Base-by-base conservation (phyloP, 2,113 vertebrate genomes). In the Gobiocypris rarus region DNA sequence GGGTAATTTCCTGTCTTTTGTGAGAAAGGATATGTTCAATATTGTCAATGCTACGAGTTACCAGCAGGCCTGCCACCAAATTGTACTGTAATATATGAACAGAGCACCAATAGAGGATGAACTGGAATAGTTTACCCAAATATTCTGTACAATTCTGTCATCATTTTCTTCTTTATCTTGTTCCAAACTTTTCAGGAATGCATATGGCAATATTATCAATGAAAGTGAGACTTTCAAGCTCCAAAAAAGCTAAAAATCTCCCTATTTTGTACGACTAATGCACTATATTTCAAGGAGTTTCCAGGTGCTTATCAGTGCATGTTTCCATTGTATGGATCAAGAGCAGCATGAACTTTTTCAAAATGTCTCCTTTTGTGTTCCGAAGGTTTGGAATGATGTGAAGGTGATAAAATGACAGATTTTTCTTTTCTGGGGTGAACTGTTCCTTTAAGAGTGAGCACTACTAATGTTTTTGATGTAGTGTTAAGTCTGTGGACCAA, bases 1-100 rank as follows among this genome's bases (percentile, higher is more conserved):
- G 2, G 93, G 94, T 83, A 97, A 96, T 88, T 95, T 99, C 80
- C 92, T 97, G 63, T 95, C 43, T 81, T 99, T 97, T 88, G 96
- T 98, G 86, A 94, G 91, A 80, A 95, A 89, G 88, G 98, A 97
- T 91, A 98, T 98, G 96, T 98, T 99, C 90, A 90, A 90, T 17
- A 65, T 94, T 65, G 93, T 99, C 85, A 97, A 96, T 19, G 93
- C 96, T 54, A 95, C 95, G 3, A 96, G 94, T 86, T 99, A 99
- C 88, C 93, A 96, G 0, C 96, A 97, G 56, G 98, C 97, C 1
- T 99, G 98, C 91, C 97, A 90, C 78, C 93, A 88, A 84, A 93
- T 91, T 80, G 88, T 90, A 17, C 87, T 93, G 88, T 86, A 87
- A 74, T 75, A 83, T 75, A 86, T 69, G 34, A 76, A 88, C 8